Conservation (phyloP, 2,888 invertebrate genomes). For the Ennomos erosarius region DNA sequence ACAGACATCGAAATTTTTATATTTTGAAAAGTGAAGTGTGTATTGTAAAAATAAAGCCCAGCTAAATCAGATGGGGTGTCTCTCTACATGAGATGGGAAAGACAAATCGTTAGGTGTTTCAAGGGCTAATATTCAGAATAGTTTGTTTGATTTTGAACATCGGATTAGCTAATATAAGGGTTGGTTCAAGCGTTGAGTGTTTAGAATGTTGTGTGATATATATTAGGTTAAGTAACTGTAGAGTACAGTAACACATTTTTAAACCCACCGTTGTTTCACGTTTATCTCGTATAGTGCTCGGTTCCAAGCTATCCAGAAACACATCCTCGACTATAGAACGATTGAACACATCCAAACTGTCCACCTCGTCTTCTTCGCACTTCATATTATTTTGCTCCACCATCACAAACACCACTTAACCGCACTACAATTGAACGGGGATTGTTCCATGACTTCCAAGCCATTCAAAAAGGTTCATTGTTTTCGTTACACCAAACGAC, state of each 20-base stretch:
- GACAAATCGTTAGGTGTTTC: too few species aligned
- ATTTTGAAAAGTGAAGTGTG: too few species aligned
- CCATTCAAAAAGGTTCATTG: conserved; percentile 40
- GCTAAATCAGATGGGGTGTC: too few species aligned
- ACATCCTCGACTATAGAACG: conserved; percentile 59
- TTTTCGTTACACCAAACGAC: conserved; percentile 57
- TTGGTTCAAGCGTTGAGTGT: too few species aligned
- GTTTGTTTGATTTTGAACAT: too few species aligned
- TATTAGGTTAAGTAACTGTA: too few species aligned
- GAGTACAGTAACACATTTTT: background rate
- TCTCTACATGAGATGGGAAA: too few species aligned
- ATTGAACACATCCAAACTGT: conserved; percentile 73
- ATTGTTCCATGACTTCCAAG: conserved; percentile 26
- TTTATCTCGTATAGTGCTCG: conserved; percentile 63
- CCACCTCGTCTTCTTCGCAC: conserved; percentile 67
- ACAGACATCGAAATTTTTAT: too few species aligned
- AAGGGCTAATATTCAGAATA: too few species aligned
- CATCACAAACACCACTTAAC: conserved; percentile 56
- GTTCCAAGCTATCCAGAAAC: conserved; percentile 77
- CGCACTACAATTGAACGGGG: conserved; percentile 36
- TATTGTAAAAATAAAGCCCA: too few species aligned
- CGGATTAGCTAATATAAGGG: too few species aligned
- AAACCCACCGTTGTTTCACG: conserved; percentile 61
- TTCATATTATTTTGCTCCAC: conserved; percentile 71
- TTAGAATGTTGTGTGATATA: too few species aligned